These are phyloP conservation scores for Beaufortia kweichowensis DNA, from an alignment of 2,113 vertebrate species.

Conservation along the genomic window DNA sequence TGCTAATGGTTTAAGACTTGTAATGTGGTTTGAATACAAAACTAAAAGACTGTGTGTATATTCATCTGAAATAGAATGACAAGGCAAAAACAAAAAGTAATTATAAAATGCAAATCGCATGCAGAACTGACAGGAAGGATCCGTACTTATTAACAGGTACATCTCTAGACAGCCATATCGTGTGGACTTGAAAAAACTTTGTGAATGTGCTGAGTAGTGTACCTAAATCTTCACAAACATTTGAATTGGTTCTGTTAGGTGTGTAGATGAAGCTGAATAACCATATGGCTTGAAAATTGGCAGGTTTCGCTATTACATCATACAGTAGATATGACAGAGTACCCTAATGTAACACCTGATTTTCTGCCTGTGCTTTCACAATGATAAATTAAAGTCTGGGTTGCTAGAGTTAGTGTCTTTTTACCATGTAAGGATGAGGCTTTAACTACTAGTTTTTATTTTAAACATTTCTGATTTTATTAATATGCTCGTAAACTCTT, in stretches of 20 bases:
- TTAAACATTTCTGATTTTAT: no score
- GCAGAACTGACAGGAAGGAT: neutral
- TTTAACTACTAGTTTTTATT: no score
- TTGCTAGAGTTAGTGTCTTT: no score
- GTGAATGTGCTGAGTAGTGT: neutral
- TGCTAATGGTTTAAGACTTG: constrained; percentile 29
- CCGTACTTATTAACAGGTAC: neutral
- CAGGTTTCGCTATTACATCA: neutral
- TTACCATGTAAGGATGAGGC: no score
- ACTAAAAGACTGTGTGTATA: constrained; percentile 1
- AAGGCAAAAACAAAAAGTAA: constrained; percentile 40
- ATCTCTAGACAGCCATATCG: neutral
- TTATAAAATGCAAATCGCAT: constrained; percentile 47
- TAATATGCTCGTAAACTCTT: no score
- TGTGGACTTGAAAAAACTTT: neutral
- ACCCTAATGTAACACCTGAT: neutral
- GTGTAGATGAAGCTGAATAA: no score
- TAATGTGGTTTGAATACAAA: constrained; percentile 27
- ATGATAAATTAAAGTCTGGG: neutral
- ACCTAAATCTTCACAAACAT: neutral
- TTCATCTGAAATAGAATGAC: constrained; percentile 10
- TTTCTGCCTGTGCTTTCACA: neutral
- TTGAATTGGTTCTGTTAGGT: no score
- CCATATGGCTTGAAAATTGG: no score
- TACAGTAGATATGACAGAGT: neutral